Evolutionary conservation across 2,113 vertebrate genomes (phyloP).

Genomic region (Mellivora capensis): DNA sequence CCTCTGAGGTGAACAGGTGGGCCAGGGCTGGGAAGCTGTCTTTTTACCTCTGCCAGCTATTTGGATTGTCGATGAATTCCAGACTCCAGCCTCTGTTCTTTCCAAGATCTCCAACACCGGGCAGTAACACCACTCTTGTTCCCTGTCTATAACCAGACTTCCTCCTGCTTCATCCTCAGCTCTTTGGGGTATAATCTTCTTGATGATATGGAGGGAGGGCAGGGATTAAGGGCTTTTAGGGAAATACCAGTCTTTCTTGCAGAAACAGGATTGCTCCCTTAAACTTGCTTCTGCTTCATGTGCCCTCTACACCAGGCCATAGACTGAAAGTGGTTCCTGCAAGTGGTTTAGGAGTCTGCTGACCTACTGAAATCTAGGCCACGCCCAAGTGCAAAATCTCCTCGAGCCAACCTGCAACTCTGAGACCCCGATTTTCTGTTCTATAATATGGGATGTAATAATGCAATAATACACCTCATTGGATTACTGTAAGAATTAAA

Average conservation of each 20-base stretch:
- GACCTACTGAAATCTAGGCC: not conserved
- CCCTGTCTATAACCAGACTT: not conserved
- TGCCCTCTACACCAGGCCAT: not conserved
- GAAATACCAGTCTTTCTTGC: not conserved
- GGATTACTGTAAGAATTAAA: not conserved
- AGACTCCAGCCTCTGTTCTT: constrained; percentile 59
- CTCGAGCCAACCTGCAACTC: not conserved
- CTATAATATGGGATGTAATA: not conserved
- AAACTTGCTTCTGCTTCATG: not conserved
- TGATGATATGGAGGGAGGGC: not conserved
- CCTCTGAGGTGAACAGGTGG: constrained; percentile 77
- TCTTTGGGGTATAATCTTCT: not conserved
- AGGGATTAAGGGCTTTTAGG: not conserved
- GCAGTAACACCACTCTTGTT: constrained; percentile 56
- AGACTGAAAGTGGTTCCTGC: not conserved
- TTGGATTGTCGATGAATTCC: constrained; percentile 69
- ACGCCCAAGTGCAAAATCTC: not conserved
- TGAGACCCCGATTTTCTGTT: not conserved
- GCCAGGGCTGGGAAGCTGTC: constrained; percentile 63
- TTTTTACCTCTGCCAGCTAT: constrained; percentile 58
- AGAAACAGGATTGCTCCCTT: constrained; percentile 5
- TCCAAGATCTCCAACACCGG: constrained; percentile 51
- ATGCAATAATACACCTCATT: not conserved
- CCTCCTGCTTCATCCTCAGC: not conserved
- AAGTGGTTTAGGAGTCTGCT: not conserved